phyloP scores from a whole-genome alignment of 2,888 invertebrate genomes.

The Calliscelio sp. region DNA sequence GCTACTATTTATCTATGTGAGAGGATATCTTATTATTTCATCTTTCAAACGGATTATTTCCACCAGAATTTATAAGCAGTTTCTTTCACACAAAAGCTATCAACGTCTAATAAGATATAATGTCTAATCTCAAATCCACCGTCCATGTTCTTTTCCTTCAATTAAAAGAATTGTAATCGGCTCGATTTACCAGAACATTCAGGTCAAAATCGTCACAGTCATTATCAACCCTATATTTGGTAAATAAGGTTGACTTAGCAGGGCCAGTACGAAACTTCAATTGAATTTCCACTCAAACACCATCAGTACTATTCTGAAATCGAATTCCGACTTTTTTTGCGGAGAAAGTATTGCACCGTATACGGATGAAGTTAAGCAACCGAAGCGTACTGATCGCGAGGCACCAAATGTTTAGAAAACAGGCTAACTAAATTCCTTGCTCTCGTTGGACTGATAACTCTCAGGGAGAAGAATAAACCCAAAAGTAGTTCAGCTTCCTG shows the following conservation, averaged over 20 bases:
- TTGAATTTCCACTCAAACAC: background rate
- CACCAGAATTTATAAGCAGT: too few species aligned
- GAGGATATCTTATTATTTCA: too few species aligned
- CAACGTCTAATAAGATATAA: background rate
- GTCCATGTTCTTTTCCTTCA: background rate
- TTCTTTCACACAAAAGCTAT: too few species aligned
- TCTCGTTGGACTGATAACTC: constrained; percentile 35
- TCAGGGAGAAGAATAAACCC: background rate
- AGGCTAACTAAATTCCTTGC: constrained; percentile 28
- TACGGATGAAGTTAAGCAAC: constrained; percentile 23
- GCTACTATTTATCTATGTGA: too few species aligned
- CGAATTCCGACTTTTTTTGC: constrained; percentile 47
- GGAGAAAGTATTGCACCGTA: constrained; percentile 52
- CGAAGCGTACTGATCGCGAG: background rate
- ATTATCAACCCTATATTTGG: constrained; percentile 41
- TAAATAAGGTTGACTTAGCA: constrained; percentile 18
- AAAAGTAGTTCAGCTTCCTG: constrained; percentile 64
- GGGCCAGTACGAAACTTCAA: constrained; percentile 18
- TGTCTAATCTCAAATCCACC: background rate
- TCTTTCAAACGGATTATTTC: too few species aligned
- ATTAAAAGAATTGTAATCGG: constrained; percentile 12
- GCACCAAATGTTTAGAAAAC: background rate
- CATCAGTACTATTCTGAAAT: constrained; percentile 30
- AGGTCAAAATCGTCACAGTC: constrained; percentile 27
- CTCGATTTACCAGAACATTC: constrained; percentile 29